phyloP scores from a whole-genome alignment of 2,113 vertebrate genomes.

The Ceyx cyanopectus region DNA sequence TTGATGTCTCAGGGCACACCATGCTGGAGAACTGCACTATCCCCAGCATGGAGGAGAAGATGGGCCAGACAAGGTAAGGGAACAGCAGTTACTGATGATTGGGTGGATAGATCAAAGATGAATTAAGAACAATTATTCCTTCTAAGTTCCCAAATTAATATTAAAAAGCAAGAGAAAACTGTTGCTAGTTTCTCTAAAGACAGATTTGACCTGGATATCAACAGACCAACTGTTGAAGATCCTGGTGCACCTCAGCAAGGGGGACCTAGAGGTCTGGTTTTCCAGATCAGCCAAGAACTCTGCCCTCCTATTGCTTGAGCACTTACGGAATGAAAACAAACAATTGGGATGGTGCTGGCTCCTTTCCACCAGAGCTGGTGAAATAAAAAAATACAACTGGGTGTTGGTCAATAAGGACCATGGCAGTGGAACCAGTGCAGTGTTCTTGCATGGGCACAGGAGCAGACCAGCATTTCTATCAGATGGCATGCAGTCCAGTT shows the following conservation, averaged over 20 bases:
- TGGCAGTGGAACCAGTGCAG: background rate
- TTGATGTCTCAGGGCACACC: conserved; percentile 96
- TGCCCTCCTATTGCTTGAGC: background rate
- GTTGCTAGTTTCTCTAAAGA: background rate
- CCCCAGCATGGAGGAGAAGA: conserved; percentile 91
- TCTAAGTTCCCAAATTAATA: background rate
- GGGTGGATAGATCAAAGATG: background rate
- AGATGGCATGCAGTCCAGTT: background rate
- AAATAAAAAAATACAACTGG: background rate
- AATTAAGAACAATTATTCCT: background rate
- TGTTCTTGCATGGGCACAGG: background rate
- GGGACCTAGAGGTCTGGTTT: background rate
- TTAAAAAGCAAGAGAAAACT: background rate
- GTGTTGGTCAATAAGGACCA: background rate
- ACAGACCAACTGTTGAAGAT: background rate
- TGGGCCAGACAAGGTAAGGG: conserved; percentile 89
- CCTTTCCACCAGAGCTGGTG: background rate
- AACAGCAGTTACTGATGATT: background rate
- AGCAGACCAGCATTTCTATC: background rate
- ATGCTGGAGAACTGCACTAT: conserved; percentile 96
- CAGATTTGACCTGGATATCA: background rate
- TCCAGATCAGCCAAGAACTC: background rate
- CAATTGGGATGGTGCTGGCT: background rate
- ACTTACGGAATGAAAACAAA: background rate
- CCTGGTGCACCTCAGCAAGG: background rate